phyloP scores from a whole-genome alignment of 2,797 vertebrate species.

The Hypotaenidia okinawae region DNA sequence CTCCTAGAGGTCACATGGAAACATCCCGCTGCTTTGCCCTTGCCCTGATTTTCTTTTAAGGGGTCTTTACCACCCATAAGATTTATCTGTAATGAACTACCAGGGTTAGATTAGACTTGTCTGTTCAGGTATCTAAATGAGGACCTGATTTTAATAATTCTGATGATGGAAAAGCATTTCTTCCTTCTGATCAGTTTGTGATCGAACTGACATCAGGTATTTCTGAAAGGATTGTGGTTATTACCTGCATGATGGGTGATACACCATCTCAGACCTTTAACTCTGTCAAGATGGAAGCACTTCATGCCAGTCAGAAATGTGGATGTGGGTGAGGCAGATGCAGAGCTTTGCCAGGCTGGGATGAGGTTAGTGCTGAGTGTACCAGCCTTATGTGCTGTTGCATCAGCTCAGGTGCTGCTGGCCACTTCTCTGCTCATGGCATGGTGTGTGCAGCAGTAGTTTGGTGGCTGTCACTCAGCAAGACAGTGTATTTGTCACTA shows the following conservation, averaged over 20 bases:
- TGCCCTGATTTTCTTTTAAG: fast-evolving
- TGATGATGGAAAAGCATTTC: background rate
- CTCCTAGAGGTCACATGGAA: background rate
- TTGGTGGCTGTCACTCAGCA: background rate
- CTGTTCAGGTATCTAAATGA: background rate
- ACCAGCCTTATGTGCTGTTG: fast-evolving
- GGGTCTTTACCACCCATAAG: background rate
- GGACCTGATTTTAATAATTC: background rate
- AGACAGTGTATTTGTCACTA: background rate
- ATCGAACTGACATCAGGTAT: background rate
- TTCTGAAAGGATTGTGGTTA: background rate
- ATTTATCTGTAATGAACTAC: background rate
- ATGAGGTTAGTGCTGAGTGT: background rate
- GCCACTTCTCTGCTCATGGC: background rate
- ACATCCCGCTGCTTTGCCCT: background rate
- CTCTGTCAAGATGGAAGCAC: background rate
- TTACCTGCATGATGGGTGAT: background rate
- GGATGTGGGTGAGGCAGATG: background rate
- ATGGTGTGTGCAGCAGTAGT: background rate
- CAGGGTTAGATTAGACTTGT: background rate
- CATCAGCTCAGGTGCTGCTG: background rate
- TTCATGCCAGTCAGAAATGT: background rate
- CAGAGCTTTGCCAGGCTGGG: background rate
- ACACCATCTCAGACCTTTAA: background rate
- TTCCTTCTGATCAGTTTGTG: background rate